phyloP scores from a whole-genome alignment of 2,888 invertebrate genomes.

The Rhagium mordax region DNA sequence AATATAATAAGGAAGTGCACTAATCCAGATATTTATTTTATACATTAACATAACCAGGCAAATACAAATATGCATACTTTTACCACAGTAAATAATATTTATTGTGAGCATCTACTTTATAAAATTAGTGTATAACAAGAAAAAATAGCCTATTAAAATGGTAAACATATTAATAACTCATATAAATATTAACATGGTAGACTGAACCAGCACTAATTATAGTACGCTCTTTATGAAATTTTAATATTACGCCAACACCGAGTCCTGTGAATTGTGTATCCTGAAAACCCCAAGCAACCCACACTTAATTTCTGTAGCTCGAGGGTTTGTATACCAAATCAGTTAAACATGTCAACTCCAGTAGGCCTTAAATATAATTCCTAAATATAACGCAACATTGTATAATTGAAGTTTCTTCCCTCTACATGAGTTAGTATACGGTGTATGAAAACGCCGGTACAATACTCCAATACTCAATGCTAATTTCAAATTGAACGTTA shows the following conservation, averaged over 20 bases:
- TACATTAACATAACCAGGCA: too few relatives aligned
- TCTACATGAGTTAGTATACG: not conserved
- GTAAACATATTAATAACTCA: not conserved
- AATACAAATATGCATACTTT: too few relatives aligned
- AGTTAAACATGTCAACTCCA: constrained; percentile 13
- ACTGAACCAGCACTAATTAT: too few relatives aligned
- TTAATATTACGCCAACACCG: too few relatives aligned
- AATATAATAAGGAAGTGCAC: too few relatives aligned
- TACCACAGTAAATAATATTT: too few relatives aligned
- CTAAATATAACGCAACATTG: not conserved
- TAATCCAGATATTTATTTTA: too few relatives aligned
- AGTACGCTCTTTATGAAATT: too few relatives aligned
- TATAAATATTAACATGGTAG: too few relatives aligned
- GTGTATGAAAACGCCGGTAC: not conserved
- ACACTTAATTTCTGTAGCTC: not conserved
- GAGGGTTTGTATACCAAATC: not conserved
- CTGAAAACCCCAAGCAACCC: not conserved
- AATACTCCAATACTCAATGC: not conserved
- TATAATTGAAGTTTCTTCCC: not conserved
- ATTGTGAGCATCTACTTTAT: too few relatives aligned
- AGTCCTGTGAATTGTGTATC: too few relatives aligned
- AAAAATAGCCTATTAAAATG: not conserved
- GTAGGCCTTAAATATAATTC: constrained; percentile 9
- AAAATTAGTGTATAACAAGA: too few relatives aligned
- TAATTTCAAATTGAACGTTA: not conserved